Evolutionary conservation across 2,113 vertebrate species (phyloP).

Genomic region (Regulus satrapa): DNA sequence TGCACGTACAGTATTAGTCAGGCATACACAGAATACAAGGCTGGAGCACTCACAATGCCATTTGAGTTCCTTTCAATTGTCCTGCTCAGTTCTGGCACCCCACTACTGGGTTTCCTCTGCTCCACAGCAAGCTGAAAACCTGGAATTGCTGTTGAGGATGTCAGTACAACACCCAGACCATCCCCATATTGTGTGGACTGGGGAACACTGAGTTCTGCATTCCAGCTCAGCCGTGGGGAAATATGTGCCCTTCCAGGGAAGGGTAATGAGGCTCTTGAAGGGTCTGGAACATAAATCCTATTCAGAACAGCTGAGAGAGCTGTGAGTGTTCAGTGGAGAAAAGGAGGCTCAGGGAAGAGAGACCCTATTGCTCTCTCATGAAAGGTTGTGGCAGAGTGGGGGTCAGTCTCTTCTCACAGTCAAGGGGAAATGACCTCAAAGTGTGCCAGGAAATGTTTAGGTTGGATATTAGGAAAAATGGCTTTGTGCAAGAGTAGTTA

Average conservation of each 20-base stretch:
- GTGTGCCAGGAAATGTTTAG: background rate
- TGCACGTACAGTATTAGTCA: background rate
- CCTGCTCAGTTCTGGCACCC: background rate
- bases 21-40: background rate
- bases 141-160: background rate
- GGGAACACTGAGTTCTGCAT: background rate
- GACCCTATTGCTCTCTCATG: background rate
- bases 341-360: background rate
- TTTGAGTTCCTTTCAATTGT: background rate
- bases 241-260: background rate
- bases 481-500: background rate
- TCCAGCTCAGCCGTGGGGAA: background rate
- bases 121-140: background rate
- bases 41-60: background rate
- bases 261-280: background rate
- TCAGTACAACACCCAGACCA: background rate
- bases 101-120: background rate
- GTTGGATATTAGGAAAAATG: background rate
- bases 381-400: background rate
- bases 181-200: background rate
- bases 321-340: background rate
- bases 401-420: background rate
- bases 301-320: background rate
- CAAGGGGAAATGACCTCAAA: background rate
- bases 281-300: background rate